Conservation (phyloP, 2,113 vertebrate genomes). For the Procavia capensis region DNA sequence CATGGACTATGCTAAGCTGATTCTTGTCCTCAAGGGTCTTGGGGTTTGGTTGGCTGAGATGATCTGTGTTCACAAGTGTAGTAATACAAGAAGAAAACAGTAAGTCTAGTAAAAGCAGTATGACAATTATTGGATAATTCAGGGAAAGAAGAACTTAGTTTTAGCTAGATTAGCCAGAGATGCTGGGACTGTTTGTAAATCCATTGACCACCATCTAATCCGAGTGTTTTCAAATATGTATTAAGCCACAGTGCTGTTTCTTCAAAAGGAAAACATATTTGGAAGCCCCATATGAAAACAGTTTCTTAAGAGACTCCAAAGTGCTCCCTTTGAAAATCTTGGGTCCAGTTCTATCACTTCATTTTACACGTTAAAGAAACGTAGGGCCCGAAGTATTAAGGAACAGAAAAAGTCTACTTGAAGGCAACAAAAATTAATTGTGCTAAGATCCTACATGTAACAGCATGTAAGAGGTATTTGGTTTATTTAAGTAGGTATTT, state of each 20-base stretch:
- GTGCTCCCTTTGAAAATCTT: neutral
- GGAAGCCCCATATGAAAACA: neutral
- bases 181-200: neutral
- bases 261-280: neutral
- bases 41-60: neutral
- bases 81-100: accelerated
- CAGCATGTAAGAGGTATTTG: neutral
- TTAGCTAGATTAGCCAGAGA: neutral
- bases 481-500: neutral
- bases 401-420: neutral
- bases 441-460: accelerated
- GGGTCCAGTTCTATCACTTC: neutral
- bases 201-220: neutral
- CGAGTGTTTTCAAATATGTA: neutral
- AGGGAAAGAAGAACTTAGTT: neutral
- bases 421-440: neutral
- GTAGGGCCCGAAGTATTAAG: neutral
- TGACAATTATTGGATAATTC: neutral
- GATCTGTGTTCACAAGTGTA: accelerated
- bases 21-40: neutral
- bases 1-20: accelerated
- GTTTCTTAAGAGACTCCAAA: neutral
- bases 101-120: accelerated
- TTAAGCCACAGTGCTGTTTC: neutral
- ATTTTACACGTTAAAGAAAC: neutral